Conservation (phyloP, 2,797 vertebrate species). For the Epinephelus coioides region DNA sequence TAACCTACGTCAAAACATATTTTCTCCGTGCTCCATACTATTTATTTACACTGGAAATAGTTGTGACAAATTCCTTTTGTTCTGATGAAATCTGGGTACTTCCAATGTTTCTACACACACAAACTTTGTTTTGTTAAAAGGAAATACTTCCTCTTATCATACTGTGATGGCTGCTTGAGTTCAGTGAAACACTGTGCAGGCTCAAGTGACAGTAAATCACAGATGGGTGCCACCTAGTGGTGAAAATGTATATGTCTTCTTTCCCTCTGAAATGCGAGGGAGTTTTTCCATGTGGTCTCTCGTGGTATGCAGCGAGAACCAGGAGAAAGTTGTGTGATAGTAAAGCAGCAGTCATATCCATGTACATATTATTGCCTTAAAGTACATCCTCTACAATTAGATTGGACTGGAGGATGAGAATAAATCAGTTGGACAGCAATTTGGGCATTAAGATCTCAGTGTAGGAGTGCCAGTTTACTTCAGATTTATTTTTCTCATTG, state of each 20-base stretch:
- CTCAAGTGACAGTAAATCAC: not conserved
- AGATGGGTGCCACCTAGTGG: conserved; percentile 60
- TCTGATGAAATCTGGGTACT: conserved; percentile 19
- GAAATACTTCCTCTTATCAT: conserved; percentile 52
- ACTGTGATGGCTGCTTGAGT: not conserved
- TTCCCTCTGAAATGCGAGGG: not conserved
- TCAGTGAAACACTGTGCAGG: not conserved
- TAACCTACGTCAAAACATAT: conserved; percentile 11
- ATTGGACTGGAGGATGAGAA: not conserved
- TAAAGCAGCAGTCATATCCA: conserved; percentile 6
- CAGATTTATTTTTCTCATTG: not conserved
- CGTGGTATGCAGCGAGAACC: conserved; percentile 35
- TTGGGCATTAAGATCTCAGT: not conserved
- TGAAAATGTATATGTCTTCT: not conserved
- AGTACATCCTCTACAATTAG: too few relatives aligned
- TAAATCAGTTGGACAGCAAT: not conserved
- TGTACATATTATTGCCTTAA: not conserved
- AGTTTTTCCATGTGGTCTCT: conserved; percentile 53
- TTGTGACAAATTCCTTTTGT: not conserved
- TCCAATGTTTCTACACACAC: conserved; percentile 13
- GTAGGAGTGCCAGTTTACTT: not conserved
- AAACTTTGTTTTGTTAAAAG: conserved; percentile 15
- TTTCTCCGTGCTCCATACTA: conserved; percentile 20
- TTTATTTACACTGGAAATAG: conserved; percentile 46
- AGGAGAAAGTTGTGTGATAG: conserved; percentile 7